phyloP scores from a whole-genome alignment of 2,888 invertebrate species.

The Spodoptera exigua region DNA sequence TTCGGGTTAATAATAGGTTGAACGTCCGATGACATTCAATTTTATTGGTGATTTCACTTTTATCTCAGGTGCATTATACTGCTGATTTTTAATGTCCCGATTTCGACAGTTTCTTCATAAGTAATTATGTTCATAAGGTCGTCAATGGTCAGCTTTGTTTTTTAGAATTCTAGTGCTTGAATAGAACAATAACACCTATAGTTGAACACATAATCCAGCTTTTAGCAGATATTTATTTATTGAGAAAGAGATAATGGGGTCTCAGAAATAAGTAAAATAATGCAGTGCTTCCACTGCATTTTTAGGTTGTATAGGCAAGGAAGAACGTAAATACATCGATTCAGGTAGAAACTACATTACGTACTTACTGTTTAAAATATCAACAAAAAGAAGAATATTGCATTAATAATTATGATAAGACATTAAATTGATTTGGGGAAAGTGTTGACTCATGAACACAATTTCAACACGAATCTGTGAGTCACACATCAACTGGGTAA shows the following conservation, averaged over 20 bases:
- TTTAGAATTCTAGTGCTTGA: neutral
- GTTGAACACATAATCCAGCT: too few species aligned
- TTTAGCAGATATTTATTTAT: too few species aligned
- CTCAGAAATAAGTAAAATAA: too few species aligned
- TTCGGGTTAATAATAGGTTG: constrained; percentile 58
- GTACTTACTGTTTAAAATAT: neutral
- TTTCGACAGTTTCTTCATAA: constrained; percentile 14
- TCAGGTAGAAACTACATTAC: constrained; percentile 1
- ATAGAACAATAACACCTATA: too few species aligned
- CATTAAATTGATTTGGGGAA: constrained; percentile 52
- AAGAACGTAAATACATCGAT: too few species aligned
- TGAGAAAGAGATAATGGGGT: too few species aligned
- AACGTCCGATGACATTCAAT: constrained; percentile 69
- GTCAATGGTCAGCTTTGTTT: neutral
- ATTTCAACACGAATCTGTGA: constrained; percentile 55
- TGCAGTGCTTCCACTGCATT: too few species aligned
- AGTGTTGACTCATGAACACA: constrained; percentile 57
- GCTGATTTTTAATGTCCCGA: constrained; percentile 14
- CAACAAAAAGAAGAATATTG: constrained; percentile 13
- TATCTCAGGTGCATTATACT: constrained; percentile 61
- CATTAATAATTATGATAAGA: constrained; percentile 33
- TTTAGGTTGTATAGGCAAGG: too few species aligned
- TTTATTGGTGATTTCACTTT: constrained; percentile 71
- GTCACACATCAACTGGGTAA: constrained; percentile 51
- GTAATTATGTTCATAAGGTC: neutral